Evolutionary conservation across 2,113 vertebrate genomes (phyloP).

Genomic region (Amphilophus citrinellus): DNA sequence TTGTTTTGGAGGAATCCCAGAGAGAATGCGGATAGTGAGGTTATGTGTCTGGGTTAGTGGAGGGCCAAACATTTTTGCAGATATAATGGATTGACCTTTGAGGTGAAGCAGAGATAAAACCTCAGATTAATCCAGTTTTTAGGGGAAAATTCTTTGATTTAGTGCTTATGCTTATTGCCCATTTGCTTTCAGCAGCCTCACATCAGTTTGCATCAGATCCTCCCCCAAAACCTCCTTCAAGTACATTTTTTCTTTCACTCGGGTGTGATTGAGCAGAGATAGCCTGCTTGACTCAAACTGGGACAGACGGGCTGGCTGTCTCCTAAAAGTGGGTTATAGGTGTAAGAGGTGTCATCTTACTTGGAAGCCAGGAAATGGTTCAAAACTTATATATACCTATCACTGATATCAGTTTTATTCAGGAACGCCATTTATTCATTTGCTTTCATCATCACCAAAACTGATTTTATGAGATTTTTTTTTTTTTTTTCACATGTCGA

Average conservation of each 20-base stretch:
- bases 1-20: not conserved
- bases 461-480: not conserved
- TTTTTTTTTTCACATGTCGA: slow-evolving; percentile 24
- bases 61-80: not conserved
- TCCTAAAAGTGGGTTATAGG: not conserved
- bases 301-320: not conserved
- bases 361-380: not conserved
- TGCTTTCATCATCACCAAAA: not conserved
- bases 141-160: not conserved
- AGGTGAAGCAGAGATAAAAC: not conserved
- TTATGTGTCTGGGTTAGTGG: not conserved
- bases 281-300: not conserved
- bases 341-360: not conserved
- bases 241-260: not conserved
- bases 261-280: not conserved
- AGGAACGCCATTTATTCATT: not conserved
- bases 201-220: not conserved
- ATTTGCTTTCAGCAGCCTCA: not conserved
- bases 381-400: not conserved
- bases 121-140: not conserved
- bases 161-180: not conserved
- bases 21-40: slow-evolving; percentile 1
- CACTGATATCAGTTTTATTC: not conserved
- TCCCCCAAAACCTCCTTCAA: not conserved
- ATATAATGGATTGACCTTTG: not conserved